These are phyloP conservation scores for Gambusia holbrooki DNA, from an alignment of 2,113 vertebrate species.

Conservation along the genomic window DNA sequence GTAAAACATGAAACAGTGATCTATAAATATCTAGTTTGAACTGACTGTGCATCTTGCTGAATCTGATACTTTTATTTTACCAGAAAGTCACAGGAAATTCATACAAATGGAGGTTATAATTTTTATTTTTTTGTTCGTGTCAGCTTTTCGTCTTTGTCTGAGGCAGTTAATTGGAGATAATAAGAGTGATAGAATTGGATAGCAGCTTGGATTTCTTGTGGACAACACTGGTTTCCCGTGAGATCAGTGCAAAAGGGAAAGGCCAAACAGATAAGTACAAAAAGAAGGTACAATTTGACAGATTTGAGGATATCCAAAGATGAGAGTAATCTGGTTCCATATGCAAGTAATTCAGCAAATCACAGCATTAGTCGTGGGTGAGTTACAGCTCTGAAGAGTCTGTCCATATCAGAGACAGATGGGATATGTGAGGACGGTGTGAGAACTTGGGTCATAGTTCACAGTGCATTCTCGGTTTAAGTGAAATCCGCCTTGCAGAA, in stretches of 20 bases:
- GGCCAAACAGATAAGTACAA: conserved; percentile 18
- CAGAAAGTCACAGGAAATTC: conserved; percentile 49
- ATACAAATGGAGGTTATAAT: conserved; percentile 71
- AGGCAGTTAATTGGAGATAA: conserved; percentile 53
- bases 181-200: conserved; percentile 35
- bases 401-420: conserved; percentile 50
- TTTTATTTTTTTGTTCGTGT: conserved; percentile 67
- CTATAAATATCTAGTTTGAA: too few relatives aligned
- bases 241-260: conserved; percentile 18
- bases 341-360: conserved; percentile 59
- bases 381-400: conserved; percentile 33
- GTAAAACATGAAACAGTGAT: too few relatives aligned
- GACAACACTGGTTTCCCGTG: conserved; percentile 29
- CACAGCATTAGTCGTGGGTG: conserved; percentile 47
- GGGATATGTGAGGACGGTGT: conserved; percentile 56
- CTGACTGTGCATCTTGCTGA: too few relatives aligned
- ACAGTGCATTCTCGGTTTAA: conserved; percentile 51
- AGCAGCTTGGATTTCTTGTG: conserved; percentile 48
- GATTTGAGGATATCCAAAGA: conserved; percentile 36
- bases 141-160: conserved; percentile 53
- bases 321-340: conserved; percentile 52
- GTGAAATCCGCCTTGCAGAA: conserved; percentile 68
- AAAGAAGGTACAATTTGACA: conserved; percentile 42
- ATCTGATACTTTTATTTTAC: too few relatives aligned
- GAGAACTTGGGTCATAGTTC: conserved; percentile 64